phyloP scores from a whole-genome alignment of 2,888 invertebrate genomes.

The Schizaphis graminum region DNA sequence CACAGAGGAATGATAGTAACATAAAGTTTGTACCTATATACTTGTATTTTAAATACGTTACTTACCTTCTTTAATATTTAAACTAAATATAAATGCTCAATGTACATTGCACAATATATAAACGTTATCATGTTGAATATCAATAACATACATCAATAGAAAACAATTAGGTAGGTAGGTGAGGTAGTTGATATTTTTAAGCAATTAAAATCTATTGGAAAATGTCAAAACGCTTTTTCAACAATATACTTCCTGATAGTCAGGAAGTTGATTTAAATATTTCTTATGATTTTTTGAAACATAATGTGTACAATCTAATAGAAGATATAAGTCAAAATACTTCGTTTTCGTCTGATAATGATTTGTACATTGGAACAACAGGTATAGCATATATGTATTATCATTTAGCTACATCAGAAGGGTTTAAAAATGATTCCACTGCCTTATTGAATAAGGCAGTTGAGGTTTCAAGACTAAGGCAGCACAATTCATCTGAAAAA shows the following conservation, averaged over 20 bases:
- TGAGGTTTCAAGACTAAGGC: constrained; percentile 76
- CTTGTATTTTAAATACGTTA: not conserved
- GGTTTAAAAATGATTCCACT: constrained; percentile 72
- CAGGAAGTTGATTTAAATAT: not conserved
- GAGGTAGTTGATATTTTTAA: not conserved
- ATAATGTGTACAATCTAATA: constrained; percentile 63
- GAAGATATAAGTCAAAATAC: constrained; percentile 70
- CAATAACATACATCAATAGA: not conserved
- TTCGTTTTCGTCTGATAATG: constrained; percentile 70
- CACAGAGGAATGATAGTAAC: not conserved
- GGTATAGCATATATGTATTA: constrained; percentile 85
- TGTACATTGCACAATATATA: not conserved
- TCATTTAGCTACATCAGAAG: constrained; percentile 76
- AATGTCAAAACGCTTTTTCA: constrained; percentile 56
- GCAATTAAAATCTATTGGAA: not conserved
- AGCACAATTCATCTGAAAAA: constrained; percentile 73
- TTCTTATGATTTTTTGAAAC: constrained; percentile 53
- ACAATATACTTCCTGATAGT: constrained; percentile 4
- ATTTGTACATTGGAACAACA: constrained; percentile 77
- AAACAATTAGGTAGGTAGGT: not conserved
- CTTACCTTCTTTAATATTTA: not conserved
- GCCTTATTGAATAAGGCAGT: constrained; percentile 75
- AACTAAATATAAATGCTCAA: not conserved
- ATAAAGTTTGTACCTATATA: not conserved
- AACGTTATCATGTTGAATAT: not conserved